phyloP scores from a whole-genome alignment of 1,140 invertebrate genomes.

The Wiebesia pumilae region DNA sequence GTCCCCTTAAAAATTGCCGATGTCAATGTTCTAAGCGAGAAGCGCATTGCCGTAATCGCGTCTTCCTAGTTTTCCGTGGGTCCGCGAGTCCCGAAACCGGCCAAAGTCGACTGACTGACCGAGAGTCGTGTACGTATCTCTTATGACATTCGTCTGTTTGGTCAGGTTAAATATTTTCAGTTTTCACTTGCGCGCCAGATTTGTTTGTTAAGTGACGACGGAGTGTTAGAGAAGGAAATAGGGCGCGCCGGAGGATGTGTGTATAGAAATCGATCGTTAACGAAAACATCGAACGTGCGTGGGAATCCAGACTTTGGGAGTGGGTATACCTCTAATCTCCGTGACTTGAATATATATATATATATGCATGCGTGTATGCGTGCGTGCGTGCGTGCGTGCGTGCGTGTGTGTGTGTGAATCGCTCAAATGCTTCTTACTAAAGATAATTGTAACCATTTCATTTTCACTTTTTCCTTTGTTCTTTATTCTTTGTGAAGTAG shows the following conservation, averaged over 20 bases:
- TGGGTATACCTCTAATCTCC: constrained; percentile 21
- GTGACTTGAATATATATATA: constrained; percentile 11
- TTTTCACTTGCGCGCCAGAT: constrained; percentile 61
- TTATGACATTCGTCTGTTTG: constrained; percentile 66
- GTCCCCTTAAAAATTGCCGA: neutral
- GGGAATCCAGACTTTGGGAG: neutral
- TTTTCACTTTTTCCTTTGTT: constrained; percentile 51
- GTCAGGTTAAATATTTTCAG: constrained; percentile 65
- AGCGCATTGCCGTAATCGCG: neutral
- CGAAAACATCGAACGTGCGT: neutral
- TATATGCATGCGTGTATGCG: too few species aligned
- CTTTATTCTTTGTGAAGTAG: constrained; percentile 28
- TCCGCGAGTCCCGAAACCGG: neutral
- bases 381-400: constrained; percentile 23
- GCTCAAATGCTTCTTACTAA: neutral
- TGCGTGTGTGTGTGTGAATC: neutral
- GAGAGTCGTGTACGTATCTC: constrained; percentile 52
- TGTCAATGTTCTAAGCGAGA: too few species aligned
- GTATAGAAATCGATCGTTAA: constrained; percentile 66
- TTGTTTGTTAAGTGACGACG: constrained; percentile 63
- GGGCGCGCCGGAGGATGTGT: constrained; percentile 67
- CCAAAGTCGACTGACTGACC: neutral
- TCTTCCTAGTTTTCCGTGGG: neutral
- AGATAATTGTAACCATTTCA: constrained; percentile 27
- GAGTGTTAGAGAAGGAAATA: constrained; percentile 52